Base-by-base conservation (phyloP, 2,888 invertebrate species). In the Nemapogon koenigi region DNA sequence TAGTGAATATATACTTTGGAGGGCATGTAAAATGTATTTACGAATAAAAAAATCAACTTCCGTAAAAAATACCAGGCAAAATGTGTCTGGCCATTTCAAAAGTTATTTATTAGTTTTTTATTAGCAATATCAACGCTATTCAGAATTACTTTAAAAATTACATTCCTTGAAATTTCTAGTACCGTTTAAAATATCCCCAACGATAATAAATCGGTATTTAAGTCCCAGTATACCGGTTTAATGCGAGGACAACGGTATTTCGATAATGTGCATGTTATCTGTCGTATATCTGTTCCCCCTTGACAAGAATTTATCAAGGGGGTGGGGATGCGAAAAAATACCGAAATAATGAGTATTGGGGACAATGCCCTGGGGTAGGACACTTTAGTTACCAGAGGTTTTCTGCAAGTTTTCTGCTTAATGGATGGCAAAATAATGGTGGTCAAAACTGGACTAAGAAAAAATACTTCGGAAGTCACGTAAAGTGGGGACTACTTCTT, bases 191-290 rank as follows among this genome's bases (percentile, higher is more conserved):
- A 10, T 15, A 10, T 31, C 31, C 15, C 16, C 13, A 35, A 32
- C 37, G 28, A 59, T 57, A 64, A 70, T 70, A 73, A 72, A 73
- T 72, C 62, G 67, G 57, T 57, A 68, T 70, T 71, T 63, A 67
- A 72, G 63, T 67, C 67, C 66, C 70, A 68, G 65, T 70, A 61
- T 59, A 63, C 58, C 63, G 61, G 53, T 70, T 69, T 68, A 70
- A 70, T 72, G 66, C 67, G 57, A 62, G 60, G 62, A 70, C 71
- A 71, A 66, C 58, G 75, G 72, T 65, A 75, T 73, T 71, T 73
- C 72, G 73, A 72, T 76, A 75, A 76, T 73, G 70, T 56, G 53
- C 55, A 60, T 62, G 69, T 70, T 75, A 75, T 76, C 75, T 71
- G 45, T 59, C 50, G 57, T 57, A 53, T 46, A 66, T 71, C 70